A percentile compares a stretch with the other conserved stretches of the same genome.
Evolutionary conservation across 2,888 invertebrate species (phyloP).

Genomic region (Cephus rjabovi): DNA sequence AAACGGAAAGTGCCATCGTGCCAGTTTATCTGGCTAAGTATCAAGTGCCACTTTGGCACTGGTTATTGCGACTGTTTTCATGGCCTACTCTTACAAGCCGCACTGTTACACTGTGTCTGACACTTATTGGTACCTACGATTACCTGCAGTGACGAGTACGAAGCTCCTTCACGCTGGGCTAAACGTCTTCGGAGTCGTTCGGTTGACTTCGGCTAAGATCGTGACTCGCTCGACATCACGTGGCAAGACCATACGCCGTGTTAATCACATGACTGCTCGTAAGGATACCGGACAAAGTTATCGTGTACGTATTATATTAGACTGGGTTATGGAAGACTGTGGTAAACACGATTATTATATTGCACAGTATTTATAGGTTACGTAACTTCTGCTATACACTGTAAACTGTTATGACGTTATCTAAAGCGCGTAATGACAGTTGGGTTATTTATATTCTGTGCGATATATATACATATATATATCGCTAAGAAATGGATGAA

Average conservation of each 20-base stretch:
- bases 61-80: neutral
- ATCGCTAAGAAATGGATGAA: neutral
- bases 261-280: neutral
- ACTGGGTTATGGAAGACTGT: neutral
- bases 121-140: neutral
- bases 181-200: neutral
- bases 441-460: neutral
- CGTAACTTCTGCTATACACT: neutral
- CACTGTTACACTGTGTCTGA: neutral
- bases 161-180: neutral
- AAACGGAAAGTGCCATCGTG: conserved; percentile 15
- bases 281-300: neutral
- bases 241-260: neutral
- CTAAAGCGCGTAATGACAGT: neutral
- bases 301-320: neutral
- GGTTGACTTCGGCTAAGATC: neutral
- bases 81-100: neutral
- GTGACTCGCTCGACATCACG: neutral
- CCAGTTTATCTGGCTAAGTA: conserved; percentile 18
- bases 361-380: neutral
- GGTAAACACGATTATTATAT: neutral
- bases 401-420: neutral
- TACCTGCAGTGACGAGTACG: neutral
- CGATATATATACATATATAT: neutral
- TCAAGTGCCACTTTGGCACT: conserved; percentile 9